A percentile compares a stretch with the other conserved stretches of the same genome.
phyloP scores from a whole-genome alignment of 92 coral and sea anemone species.

The Bergia sp. region DNA sequence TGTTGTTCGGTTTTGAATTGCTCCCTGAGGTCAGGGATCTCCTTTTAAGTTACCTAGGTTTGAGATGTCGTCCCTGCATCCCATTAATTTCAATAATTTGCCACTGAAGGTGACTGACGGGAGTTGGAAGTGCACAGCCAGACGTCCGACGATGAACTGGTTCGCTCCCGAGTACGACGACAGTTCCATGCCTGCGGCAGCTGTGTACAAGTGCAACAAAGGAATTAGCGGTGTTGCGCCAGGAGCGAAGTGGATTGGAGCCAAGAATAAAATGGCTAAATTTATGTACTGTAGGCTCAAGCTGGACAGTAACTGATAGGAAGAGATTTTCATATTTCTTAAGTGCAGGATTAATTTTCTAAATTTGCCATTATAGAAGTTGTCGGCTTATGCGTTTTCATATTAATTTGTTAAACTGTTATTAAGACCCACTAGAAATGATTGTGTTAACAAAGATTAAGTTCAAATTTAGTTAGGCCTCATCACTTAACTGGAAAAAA shows the following conservation, averaged over 20 bases:
- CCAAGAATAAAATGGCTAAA: neutral
- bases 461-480: too few species aligned
- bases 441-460: too few species aligned
- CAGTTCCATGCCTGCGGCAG: conserved; percentile 5
- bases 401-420: too few species aligned
- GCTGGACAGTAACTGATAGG: neutral
- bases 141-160: neutral
- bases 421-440: too few species aligned
- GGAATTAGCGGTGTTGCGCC: neutral
- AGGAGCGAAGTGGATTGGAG: conserved; percentile 15
- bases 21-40: too few species aligned
- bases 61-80: neutral
- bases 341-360: too few species aligned
- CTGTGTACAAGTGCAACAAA: neutral
- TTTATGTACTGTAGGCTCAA: conserved; percentile 11
- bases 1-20: too few species aligned
- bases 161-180: conserved; percentile 2
- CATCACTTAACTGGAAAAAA: too few species aligned
- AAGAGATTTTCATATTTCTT: neutral
- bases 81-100: neutral
- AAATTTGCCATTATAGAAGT: too few species aligned
- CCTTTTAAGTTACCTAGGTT: too few species aligned
- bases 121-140: conserved; percentile 7
- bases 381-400: too few species aligned
- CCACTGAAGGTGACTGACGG: conserved; percentile 14